A percentile compares a stretch with the other conserved stretches of the same genome.
Evolutionary conservation across 92 coral and sea anemone species (phyloP).

Genomic region (Zoanthus sansibaricus): DNA sequence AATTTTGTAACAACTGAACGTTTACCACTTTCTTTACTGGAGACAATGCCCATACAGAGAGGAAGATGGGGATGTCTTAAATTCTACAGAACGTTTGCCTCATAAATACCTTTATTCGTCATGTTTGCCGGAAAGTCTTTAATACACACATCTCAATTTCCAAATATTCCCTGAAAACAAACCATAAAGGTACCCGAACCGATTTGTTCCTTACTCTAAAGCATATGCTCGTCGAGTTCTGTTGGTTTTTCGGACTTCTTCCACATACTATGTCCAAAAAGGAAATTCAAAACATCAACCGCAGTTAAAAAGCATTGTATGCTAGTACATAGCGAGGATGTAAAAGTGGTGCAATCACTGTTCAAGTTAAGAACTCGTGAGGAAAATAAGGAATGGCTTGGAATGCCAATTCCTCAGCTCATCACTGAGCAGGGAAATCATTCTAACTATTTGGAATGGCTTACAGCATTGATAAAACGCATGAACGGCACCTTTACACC

Average conservation of each 20-base stretch:
- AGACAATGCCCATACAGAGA: too few relatives aligned
- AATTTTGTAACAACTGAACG: not conserved
- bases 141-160: not conserved
- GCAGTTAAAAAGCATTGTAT: not conserved
- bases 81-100: too few relatives aligned
- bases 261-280: not conserved
- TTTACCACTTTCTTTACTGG: too few relatives aligned
- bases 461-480: not conserved
- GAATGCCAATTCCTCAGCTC: not conserved
- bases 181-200: not conserved
- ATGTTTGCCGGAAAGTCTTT: too few relatives aligned
- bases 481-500: slow-evolving; percentile 1
- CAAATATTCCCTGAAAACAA: not conserved
- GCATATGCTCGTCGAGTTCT: not conserved
- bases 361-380: not conserved
- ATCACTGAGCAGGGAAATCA: not conserved
- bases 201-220: not conserved
- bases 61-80: too few relatives aligned
- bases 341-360: not conserved
- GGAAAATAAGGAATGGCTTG: not conserved
- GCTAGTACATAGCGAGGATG: not conserved
- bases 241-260: not conserved
- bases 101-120: too few relatives aligned
- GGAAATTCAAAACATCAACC: not conserved
- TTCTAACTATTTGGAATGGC: not conserved